Conservation (phyloP, 1,140 invertebrate genomes). For the Plodia interpunctella region DNA sequence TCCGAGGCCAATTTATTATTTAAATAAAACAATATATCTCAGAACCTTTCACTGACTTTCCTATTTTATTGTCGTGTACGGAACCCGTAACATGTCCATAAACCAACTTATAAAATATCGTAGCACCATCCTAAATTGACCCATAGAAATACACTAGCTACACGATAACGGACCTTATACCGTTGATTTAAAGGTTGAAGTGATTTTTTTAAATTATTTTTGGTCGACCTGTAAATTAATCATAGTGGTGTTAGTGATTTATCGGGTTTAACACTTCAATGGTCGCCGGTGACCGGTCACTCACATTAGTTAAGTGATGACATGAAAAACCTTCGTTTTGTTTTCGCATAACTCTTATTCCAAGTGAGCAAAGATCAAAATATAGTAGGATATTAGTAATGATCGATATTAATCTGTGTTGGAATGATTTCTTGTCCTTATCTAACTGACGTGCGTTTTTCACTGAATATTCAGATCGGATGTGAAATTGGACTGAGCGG, state of each 20-base stretch:
- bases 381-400: neutral
- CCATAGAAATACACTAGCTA: conserved; percentile 8
- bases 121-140: conserved; percentile 17
- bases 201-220: neutral
- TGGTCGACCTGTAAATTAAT: conserved; percentile 40
- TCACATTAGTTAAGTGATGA: conserved; percentile 13
- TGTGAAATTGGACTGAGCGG: conserved; percentile 11
- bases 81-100: conserved; percentile 33
- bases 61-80: conserved; percentile 41
- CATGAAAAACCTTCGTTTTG: neutral
- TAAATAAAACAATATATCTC: conserved; percentile 38
- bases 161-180: conserved; percentile 13
- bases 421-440: conserved; percentile 1
- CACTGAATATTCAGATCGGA: conserved; percentile 9
- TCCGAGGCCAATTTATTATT: conserved; percentile 17
- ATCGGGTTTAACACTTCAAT: conserved; percentile 45
- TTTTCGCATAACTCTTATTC: neutral
- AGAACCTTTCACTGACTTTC: conserved; percentile 47
- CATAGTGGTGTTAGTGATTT: conserved; percentile 40
- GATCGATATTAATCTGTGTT: conserved; percentile 7
- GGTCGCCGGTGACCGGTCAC: conserved; percentile 29
- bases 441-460: neutral
- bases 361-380: neutral
- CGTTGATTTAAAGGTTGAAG: neutral
- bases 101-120: conserved; percentile 37